These are phyloP conservation scores for Labeo calbasu DNA, from an alignment of 2,797 vertebrate species.

Conservation along the genomic window DNA sequence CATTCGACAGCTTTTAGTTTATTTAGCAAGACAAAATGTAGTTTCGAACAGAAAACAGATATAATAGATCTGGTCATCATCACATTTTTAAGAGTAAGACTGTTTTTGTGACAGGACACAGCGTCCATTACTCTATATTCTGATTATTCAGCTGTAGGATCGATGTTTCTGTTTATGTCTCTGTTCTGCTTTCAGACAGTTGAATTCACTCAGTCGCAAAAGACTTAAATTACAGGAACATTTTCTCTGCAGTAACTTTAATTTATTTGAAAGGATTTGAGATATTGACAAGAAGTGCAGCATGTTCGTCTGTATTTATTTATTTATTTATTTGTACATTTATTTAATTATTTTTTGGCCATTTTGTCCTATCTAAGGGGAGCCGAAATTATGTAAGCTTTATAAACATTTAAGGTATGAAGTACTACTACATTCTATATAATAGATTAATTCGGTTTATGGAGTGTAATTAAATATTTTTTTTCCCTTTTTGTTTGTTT, in stretches of 20 bases:
- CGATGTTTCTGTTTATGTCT: conserved; percentile 58
- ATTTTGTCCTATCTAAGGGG: not conserved
- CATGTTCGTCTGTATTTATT: not conserved
- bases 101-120: conserved; percentile 55
- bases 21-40: not conserved
- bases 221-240: conserved; percentile 33
- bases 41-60: not conserved
- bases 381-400: not conserved
- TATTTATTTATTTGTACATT: not conserved
- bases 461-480: not conserved
- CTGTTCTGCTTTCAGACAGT: conserved; percentile 1
- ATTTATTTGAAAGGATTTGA: not conserved
- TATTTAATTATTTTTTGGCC: not conserved
- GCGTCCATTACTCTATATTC: conserved; percentile 63
- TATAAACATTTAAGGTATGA: not conserved
- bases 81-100: not conserved
- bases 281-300: not conserved
- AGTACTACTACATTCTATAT: not conserved
- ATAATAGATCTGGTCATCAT: not conserved
- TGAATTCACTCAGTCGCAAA: not conserved
- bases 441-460: not conserved
- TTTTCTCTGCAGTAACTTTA: conserved; percentile 17
- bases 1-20: not conserved
- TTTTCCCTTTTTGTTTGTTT: too few relatives aligned
- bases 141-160: conserved; percentile 69